Base-by-base conservation (phyloP, 2,888 invertebrate species). In the Stenoptilia bipunctidactyla region DNA sequence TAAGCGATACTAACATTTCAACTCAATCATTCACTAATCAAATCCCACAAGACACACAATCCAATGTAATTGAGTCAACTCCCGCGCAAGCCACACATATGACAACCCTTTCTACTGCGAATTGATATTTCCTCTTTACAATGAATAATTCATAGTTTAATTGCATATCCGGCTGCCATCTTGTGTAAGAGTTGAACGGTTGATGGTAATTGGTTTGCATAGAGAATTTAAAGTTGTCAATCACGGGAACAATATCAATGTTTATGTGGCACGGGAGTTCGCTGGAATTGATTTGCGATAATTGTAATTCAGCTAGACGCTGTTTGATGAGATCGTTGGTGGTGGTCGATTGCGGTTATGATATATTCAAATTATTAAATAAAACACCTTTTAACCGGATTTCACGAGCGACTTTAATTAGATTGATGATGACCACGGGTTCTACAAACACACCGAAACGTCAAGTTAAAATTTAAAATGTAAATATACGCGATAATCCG, bases 41-140 rank as follows among this genome's bases (percentile, higher is more conserved):
- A 45, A 41, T 39, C 46, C 43, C 38, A 39, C 36, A 40, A 12
- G 8, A 20, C 20, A 20, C 20, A 40, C 36, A 53, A 48, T 44
- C 51, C 49, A 51, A 50, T 47, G 57, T 68, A 72, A 73, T 72
- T 74, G 75, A 72, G 61, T 56, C 52, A 56, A 61, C 20, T 20
- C 3, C 62, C 55, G 56, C 57, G 55, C 30, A 4, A 56, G n/a
- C 20, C 56, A 66, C 61, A 60, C 55, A 60, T 57, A 56, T 52
- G 46, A 50, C 60, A 57, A 67, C 63, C 73, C 74, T 70, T 70
- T 56, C 65, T 58, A 49, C 45, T 53, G 61, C 66, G 76, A 82
- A 82, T 82, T 82, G 82, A 82, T 82, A 82, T 80, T 79, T 82
- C 82, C 82, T 80, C 73, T 79, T 77, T 68, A 72, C 67, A 66